Conservation (phyloP, 2,888 invertebrate genomes). For the Hydropsyche betteni region DNA sequence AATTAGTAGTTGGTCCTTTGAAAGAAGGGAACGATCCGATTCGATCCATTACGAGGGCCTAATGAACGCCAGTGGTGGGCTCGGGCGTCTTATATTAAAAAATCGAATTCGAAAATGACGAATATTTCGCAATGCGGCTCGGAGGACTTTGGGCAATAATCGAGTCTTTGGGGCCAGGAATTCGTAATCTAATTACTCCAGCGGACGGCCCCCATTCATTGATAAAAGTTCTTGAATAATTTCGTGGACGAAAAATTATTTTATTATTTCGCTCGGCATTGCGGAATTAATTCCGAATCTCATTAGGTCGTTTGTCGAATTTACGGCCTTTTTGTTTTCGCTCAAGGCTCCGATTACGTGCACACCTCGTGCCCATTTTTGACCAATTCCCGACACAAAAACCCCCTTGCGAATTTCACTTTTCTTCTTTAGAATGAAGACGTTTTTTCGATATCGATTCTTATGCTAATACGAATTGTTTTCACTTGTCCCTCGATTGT, state of each 20-base stretch:
- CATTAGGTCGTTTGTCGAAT: slow-evolving; percentile 25
- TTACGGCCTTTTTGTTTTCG: slow-evolving; percentile 29
- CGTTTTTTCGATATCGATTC: too few relatives aligned
- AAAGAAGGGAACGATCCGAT: slow-evolving; percentile 19
- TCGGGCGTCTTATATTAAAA: not conserved
- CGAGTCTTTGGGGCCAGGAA: slow-evolving; percentile 14
- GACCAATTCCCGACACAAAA: too few relatives aligned
- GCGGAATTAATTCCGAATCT: slow-evolving; percentile 30
- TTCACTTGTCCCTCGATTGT: too few relatives aligned
- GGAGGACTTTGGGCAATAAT: slow-evolving; percentile 17
- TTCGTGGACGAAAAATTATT: slow-evolving; percentile 23
- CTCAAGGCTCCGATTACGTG: slow-evolving; percentile 5
- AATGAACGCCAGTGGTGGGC: slow-evolving; percentile 1
- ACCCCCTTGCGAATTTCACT: too few relatives aligned
- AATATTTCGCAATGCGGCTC: not conserved
- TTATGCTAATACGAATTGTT: too few relatives aligned
- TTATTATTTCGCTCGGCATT: slow-evolving; percentile 29
- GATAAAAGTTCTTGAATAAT: slow-evolving; percentile 24
- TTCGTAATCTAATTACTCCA: slow-evolving; percentile 27
- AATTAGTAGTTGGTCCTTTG: slow-evolving; percentile 11
- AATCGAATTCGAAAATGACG: slow-evolving; percentile 27
- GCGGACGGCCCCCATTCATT: slow-evolving; percentile 10
- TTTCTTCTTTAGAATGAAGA: too few relatives aligned
- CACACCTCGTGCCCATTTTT: too few relatives aligned
- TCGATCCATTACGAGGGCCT: slow-evolving; percentile 24